phyloP scores from a whole-genome alignment of 2,113 vertebrate genomes.

The Rana temporaria region DNA sequence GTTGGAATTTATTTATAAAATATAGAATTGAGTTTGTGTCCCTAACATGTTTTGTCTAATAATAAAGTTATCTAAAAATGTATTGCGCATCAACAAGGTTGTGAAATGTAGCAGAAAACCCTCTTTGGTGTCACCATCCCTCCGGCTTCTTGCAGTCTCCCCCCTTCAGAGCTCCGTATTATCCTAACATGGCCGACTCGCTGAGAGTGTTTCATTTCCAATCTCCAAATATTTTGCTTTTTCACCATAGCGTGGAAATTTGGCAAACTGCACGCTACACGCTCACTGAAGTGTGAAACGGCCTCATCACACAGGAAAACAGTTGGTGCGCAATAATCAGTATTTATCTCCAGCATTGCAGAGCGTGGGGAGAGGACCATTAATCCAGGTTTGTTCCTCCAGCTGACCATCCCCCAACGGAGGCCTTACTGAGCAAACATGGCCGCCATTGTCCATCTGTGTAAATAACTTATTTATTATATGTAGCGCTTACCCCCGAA shows the following conservation, averaged over 20 bases:
- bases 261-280: constrained; percentile 75
- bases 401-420: constrained; percentile 69
- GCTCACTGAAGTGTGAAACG: constrained; percentile 80
- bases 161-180: constrained; percentile 71
- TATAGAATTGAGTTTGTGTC: too few relatives aligned
- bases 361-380: constrained; percentile 71
- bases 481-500: too few relatives aligned
- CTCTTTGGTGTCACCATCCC: constrained; percentile 55
- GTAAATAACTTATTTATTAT: too few relatives aligned
- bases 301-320: constrained; percentile 85
- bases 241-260: constrained; percentile 72
- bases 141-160: constrained; percentile 66
- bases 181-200: constrained; percentile 68
- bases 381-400: constrained; percentile 69
- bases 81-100: not conserved
- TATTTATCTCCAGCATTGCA: constrained; percentile 74
- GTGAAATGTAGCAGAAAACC: constrained; percentile 20
- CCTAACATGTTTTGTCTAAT: too few relatives aligned
- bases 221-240: constrained; percentile 83
- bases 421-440: constrained; percentile 68
- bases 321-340: constrained; percentile 75
- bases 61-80: not conserved
- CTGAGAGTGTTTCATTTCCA: constrained; percentile 78
- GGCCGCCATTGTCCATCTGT: constrained; percentile 74
- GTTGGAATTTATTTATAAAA: too few relatives aligned